Conservation (phyloP, 1,140 invertebrate species). For the Hyles vespertilio region DNA sequence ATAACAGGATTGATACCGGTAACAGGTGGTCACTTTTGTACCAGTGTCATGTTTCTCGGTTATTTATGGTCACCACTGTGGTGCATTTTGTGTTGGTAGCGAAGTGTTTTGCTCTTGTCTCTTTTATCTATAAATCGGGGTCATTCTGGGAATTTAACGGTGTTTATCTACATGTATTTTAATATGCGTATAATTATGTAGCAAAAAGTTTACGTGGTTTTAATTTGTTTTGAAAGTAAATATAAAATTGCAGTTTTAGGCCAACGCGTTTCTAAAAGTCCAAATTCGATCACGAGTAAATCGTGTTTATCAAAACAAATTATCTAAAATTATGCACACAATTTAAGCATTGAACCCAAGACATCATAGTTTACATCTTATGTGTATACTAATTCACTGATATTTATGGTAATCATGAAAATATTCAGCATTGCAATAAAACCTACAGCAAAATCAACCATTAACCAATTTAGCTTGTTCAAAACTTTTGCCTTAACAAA, state of each 20-base stretch:
- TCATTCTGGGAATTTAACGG: slow-evolving; percentile 44
- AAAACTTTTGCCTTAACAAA: no score
- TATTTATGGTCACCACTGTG: slow-evolving; percentile 3
- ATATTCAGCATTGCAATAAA: slow-evolving; percentile 2
- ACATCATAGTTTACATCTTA: no score
- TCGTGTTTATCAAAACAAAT: no score
- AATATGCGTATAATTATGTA: no score
- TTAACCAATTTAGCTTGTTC: not conserved
- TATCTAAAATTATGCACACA: no score
- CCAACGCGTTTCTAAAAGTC: no score
- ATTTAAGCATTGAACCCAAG: no score
- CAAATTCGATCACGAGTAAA: no score
- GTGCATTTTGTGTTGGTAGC: slow-evolving; percentile 23
- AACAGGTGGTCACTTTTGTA: slow-evolving; percentile 59
- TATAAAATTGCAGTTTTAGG: not conserved
- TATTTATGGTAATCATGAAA: no score
- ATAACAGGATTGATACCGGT: slow-evolving; percentile 54
- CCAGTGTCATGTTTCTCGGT: not conserved
- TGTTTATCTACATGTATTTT: not conserved
- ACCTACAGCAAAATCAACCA: not conserved
- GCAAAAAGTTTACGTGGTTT: not conserved
- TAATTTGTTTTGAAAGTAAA: not conserved
- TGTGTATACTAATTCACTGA: no score
- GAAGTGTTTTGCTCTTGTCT: slow-evolving; percentile 37
- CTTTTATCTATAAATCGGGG: slow-evolving; percentile 37